These are phyloP conservation scores for Syritta pipiens DNA, from an alignment of 2,888 invertebrate species.

Conservation along the genomic window DNA sequence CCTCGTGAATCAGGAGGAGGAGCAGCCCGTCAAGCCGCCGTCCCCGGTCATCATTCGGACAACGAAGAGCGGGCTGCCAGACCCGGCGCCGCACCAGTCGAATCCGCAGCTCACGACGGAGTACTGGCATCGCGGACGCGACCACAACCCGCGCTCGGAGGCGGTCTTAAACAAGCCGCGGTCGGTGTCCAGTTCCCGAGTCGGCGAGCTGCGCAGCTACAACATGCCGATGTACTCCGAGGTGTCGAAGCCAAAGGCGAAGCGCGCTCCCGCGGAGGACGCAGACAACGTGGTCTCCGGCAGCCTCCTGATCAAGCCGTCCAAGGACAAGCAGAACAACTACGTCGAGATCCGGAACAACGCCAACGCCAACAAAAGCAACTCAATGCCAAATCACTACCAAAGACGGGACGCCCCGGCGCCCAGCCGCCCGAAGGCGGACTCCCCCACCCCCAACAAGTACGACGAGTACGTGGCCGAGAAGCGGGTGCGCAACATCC, in stretches of 20 bases:
- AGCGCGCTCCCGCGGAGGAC: constrained; percentile 65
- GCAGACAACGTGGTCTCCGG: constrained; percentile 75
- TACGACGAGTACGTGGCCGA: constrained; percentile 79
- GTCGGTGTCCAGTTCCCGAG: constrained; percentile 76
- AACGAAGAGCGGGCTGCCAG: constrained; percentile 76
- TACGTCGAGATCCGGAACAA: constrained; percentile 76
- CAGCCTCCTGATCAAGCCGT: constrained; percentile 76
- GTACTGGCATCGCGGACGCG: constrained; percentile 80
- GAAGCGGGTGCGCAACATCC: constrained; percentile 73
- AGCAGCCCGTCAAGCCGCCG: constrained; percentile 52
- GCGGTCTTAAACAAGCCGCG: constrained; percentile 73
- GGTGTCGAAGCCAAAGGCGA: constrained; percentile 75
- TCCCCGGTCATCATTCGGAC: constrained; percentile 76
- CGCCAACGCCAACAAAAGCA: constrained; percentile 75
- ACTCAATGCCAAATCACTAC: constrained; percentile 78
- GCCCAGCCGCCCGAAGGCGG: constrained; percentile 19
- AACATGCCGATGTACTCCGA: constrained; percentile 77
- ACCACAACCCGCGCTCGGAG: constrained; percentile 52
- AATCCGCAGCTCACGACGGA: constrained; percentile 80
- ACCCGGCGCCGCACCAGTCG: constrained; percentile 73
- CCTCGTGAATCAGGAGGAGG: constrained; percentile 81
- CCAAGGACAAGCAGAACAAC: constrained; percentile 72
- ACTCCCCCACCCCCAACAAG: constrained; percentile 75
- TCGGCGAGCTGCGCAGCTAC: constrained; percentile 73
- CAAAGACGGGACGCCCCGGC: constrained; percentile 70